Evolutionary conservation across 2,113 vertebrate species (phyloP), one percentile per base, ranked within the genome.

Genomic region (Heterochromis multidens): DNA sequence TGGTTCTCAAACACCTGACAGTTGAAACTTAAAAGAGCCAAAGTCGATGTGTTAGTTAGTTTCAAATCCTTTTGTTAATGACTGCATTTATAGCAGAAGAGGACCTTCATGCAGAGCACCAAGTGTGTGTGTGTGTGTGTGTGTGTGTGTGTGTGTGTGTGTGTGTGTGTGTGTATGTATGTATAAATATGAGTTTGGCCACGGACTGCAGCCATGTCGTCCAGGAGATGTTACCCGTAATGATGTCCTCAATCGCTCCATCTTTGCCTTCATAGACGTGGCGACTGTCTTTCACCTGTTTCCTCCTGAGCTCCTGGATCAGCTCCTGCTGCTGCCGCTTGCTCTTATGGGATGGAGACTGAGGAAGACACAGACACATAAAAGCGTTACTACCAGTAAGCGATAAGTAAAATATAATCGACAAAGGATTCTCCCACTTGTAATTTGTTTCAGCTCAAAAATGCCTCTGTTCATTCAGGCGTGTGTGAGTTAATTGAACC

Each of bases 191-290:
- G 76, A 49, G 56, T 70, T 52, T 25, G 14, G 54, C 62, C 70
- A 63, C 43, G 70, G 46, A 43, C 52, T 63, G 78, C 29, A 63
- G 40, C 43, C 82, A 46, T 80, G 46, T 70, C 70, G 43, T 70
- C 70, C 25, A 19, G 57, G 78, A 79, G 59, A 35, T 6, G 31
- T 90, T 96, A 99, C 98, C 98, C 21, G 98, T 99, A 95, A 99
- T 99, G 86, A 99, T 99, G 96, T 99, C 98, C 89, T 99, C 98
- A 5, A 99, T 99, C 85, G 98, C 97, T 31, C 98, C 98, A 0
- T 99, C 98, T 93, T 99, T 99, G 91, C 98, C 98, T 88, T 99
- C 98, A 1, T 99, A 99, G 80, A 99, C 98, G 1, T 98, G 97
- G 29, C 98, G 96, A 89, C 98, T 98, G 89, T 99, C 98, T 95